phyloP scores from a whole-genome alignment of 2,888 invertebrate species.

The Apamea monoglypha region DNA sequence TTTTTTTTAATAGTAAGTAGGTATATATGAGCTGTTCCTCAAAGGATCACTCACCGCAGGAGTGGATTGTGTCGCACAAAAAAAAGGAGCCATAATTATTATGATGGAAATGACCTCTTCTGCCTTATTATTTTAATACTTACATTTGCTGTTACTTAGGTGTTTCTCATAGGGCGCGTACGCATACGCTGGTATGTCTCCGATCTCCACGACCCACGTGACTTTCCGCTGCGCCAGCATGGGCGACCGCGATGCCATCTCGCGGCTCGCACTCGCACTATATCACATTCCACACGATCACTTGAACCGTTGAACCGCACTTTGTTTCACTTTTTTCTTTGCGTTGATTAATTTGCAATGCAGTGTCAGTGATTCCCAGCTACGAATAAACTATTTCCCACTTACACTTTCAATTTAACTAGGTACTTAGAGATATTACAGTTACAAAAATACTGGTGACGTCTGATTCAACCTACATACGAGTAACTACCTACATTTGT shows the following conservation, averaged over 20 bases:
- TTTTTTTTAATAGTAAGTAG: too few relatives aligned
- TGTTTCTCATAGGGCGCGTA: conserved; percentile 88
- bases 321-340: conserved; percentile 21
- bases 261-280: conserved; percentile 44
- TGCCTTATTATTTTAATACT: conserved; percentile 68
- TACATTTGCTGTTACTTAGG: conserved; percentile 88
- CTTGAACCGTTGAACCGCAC: conserved; percentile 12
- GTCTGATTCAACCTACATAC: neutral
- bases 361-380: conserved; percentile 18
- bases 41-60: neutral
- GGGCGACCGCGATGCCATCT: conserved; percentile 80
- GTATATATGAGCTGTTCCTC: too few relatives aligned
- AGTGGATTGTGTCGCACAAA: neutral
- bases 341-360: conserved; percentile 1
- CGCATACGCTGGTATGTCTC: conserved; percentile 82
- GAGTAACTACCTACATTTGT: neutral
- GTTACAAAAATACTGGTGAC: neutral
- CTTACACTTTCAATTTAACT: neutral
- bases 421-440: neutral
- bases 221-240: conserved; percentile 79
- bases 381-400: neutral
- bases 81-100: neutral
- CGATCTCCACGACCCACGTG: conserved; percentile 89
- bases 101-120: neutral
- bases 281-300: conserved; percentile 45